Evolutionary conservation across 1,140 invertebrate species (phyloP).

Genomic region (Physella acuta): DNA sequence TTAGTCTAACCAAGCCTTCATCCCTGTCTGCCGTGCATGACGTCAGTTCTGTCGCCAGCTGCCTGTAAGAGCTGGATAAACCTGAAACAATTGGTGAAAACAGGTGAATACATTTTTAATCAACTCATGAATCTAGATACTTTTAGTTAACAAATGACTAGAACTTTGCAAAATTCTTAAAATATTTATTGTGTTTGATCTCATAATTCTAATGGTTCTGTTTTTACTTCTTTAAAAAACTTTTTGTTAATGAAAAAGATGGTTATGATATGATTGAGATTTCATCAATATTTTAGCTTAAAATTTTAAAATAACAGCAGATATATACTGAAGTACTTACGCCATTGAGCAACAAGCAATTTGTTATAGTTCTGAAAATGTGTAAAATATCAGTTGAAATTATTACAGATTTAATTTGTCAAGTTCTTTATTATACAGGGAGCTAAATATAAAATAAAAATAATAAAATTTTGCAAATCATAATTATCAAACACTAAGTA

Average conservation of each 20-base stretch:
- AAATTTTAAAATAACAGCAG: not conserved
- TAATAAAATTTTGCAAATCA: not conserved
- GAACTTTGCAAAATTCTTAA: not conserved
- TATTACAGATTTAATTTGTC: not conserved
- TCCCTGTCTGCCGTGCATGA: conserved; percentile 22
- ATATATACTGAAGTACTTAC: conserved; percentile 20
- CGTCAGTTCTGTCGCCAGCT: conserved; percentile 20
- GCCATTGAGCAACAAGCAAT: conserved; percentile 22
- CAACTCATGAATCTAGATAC: not conserved
- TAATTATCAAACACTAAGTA: not conserved
- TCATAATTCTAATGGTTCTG: not conserved
- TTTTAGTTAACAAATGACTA: not conserved
- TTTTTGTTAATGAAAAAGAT: not conserved
- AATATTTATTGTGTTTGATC: not conserved
- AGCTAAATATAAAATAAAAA: not conserved
- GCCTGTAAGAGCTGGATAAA: conserved; percentile 20
- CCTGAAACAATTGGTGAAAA: conserved; percentile 9
- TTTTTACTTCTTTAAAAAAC: not conserved
- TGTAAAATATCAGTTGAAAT: not conserved
- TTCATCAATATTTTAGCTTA: not conserved
- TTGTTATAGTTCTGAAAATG: conserved; percentile 22
- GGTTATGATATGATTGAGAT: not conserved
- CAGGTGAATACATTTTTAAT: not conserved
- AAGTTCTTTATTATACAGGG: not conserved
- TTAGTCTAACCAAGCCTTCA: conserved; percentile 19